phyloP scores from a whole-genome alignment of 2,797 vertebrate species.

The Neosilurus mollespiculum region DNA sequence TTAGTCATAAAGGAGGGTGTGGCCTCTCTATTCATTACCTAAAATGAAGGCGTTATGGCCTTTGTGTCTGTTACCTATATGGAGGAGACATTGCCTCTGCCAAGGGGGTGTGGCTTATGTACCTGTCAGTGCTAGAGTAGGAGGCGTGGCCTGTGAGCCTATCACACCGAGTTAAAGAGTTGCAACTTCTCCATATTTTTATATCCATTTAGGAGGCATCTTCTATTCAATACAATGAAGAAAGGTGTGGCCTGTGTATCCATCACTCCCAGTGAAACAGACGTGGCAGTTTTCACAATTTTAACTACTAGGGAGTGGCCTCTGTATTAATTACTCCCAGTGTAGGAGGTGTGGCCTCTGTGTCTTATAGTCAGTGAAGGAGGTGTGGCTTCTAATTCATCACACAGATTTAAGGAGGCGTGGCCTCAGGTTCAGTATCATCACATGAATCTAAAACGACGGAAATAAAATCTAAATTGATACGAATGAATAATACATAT shows the following conservation, averaged over 20 bases:
- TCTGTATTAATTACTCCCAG: background rate
- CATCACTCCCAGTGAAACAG: background rate
- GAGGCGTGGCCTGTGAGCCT: background rate
- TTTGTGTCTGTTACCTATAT: background rate
- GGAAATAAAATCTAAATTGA: background rate
- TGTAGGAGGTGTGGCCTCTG: background rate
- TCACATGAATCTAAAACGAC: no score
- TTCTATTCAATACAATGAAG: background rate
- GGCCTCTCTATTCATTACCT: background rate
- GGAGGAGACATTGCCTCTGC: background rate
- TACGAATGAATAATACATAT: background rate
- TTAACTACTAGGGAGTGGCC: background rate
- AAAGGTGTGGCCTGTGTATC: background rate
- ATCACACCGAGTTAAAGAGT: no score
- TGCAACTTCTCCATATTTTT: background rate
- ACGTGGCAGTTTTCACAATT: background rate
- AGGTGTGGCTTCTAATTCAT: background rate
- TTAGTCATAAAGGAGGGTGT: background rate
- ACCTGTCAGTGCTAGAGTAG: background rate
- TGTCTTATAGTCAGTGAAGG: background rate
- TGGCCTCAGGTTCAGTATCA: background rate
- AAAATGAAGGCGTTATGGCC: background rate
- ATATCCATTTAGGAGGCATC: no score
- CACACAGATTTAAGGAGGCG: background rate
- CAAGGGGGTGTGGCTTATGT: background rate